Percentiles rank a stretch among this genome's conserved stretches.
These are phyloP conservation scores for Volucella zonaria DNA, from an alignment of 2,888 invertebrate species.

Conservation along the genomic window DNA sequence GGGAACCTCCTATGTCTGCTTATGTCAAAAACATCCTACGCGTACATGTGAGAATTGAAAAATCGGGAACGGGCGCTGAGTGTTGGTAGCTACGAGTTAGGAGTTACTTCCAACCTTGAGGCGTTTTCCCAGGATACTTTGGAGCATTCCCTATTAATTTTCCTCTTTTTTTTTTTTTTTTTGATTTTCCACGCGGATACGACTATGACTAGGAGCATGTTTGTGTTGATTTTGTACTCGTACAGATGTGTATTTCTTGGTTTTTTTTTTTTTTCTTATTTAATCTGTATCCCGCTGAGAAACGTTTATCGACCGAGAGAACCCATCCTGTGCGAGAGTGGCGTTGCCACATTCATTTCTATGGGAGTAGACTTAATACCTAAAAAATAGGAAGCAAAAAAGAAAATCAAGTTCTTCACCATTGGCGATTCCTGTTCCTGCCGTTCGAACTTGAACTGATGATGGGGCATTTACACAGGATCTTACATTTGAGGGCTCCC, in stretches of 20 bases:
- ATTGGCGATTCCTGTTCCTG: no score
- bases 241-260: background rate
- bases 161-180: constrained; percentile 39
- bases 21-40: constrained; percentile 17
- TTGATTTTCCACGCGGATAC: background rate
- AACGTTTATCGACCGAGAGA: no score
- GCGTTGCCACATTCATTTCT: no score
- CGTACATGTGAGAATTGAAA: background rate
- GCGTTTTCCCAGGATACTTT: constrained; percentile 25
- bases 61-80: background rate
- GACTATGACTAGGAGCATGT: no score
- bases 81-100: background rate
- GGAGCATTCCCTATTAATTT: constrained; percentile 30
- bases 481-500: no score
- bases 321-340: background rate
- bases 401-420: no score
- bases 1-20: constrained; percentile 13
- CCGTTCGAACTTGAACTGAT: no score
- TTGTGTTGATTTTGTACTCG: no score
- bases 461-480: no score
- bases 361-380: no score
- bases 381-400: no score
- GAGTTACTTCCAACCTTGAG: constrained; percentile 20
- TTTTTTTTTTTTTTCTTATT: constrained; percentile 32
- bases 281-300: constrained; percentile 39